Base-by-base conservation (phyloP, 1,140 invertebrate species). In the Plectrocnemia conspersa region DNA sequence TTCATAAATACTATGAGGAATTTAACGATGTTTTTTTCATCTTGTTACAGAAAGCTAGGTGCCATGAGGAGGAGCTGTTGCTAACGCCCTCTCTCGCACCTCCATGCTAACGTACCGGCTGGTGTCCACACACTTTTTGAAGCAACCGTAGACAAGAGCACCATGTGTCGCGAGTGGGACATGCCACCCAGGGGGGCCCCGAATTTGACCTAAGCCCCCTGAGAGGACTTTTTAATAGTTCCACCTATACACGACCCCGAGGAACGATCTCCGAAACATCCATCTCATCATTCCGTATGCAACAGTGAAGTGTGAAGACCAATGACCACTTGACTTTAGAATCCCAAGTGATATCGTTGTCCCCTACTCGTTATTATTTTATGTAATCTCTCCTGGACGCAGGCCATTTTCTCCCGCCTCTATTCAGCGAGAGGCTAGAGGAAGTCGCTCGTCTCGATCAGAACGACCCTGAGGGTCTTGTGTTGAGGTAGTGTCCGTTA, bases 51-150 rank as follows among this genome's bases (percentile, higher is more conserved):
- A 38, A 38, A 23, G 32, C 21, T 21, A 32, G 47, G 47, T 38
- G 32, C 47, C 47, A 52, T 56, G 59, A 48, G 47, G 59, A 25
- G 24, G 27, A 27, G 40, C 49, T 25, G 29, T 36, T 49, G 54
- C 41, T 56, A 48, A 64, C 59, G 54, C 52, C 50, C 24, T 58
- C 38, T 53, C 63, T 59, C 38, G 64, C 55, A 62, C 64, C 64
- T 73, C 69, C 74, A 89, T 89, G 87, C 85, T 89, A 80, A 89
- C 85, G 76, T 84, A 89, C 82, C 83, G 87, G 76, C 79, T 89
- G 68, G 86, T 89, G 54, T 88, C 87, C 67, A 89, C 87, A 70
- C 86, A 89, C 70, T 89, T 89, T 71, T 75, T 89, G 73, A 89
- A 89, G 76, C 87, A 89, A 74, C 86, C 87, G 81, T 89, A 88